Evolutionary conservation across 2,888 invertebrate genomes (phyloP), one percentile per base, ranked within the genome.

Genomic region (Conistra vaccinii): DNA sequence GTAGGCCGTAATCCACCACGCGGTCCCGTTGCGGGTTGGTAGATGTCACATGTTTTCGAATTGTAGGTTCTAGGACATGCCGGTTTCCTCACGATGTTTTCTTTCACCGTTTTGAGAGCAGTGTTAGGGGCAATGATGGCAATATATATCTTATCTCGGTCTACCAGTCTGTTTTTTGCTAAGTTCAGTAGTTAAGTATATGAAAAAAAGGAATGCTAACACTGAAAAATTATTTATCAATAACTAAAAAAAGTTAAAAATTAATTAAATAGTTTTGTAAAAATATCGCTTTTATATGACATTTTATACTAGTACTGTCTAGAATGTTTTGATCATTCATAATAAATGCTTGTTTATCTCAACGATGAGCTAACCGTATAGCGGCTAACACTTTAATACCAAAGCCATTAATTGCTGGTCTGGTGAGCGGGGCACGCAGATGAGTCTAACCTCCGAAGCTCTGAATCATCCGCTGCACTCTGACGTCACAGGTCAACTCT

Each of bases 401-500:
- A 70, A 63, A 67, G 29, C 12, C 35, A 65, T 76, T 84, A 82
- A 83, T 80, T 76, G 75, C 35, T 51, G 35, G 53, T 66, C 62
- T 81, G 73, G 82, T 86, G 78, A 81, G 65, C 68, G 42, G 53
- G 69, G 39, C 77, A 80, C 83, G 81, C 81, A 75, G 78, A 74
- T 78, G 63, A 78, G 48, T 78, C 77, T 75, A 73, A 60, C 69
- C 80, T 75, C 53, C 32, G 68, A 23, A 12, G 76, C 62, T 82
- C 73, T 89, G 88, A 89, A 78, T 88, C 91, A 90, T 85, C 76
- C 78, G 85, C 78, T 61, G 60, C 53, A 55, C 63, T 88, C 85
- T 90, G 69, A 78, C 73, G 89, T 90, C 90, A 90, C 87, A 88
- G 92, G 89, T 92, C 90, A 89, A 85, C 69, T 75, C 65, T 68